These are phyloP conservation scores for Spilosoma lubricipeda DNA, from an alignment of 2,888 invertebrate species.

Conservation along the genomic window DNA sequence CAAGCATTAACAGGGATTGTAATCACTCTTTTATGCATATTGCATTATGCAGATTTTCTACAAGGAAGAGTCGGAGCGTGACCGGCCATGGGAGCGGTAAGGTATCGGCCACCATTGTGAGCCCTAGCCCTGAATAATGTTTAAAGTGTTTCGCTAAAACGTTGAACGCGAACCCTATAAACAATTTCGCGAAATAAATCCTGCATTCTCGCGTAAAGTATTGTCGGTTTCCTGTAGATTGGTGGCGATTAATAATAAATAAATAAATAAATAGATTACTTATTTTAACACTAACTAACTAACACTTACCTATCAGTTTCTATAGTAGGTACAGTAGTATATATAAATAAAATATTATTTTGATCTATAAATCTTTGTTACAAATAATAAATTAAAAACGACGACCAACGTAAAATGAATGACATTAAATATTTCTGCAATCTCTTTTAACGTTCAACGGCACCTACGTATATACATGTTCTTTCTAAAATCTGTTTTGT, in stretches of 20 bases:
- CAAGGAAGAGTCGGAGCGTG: constrained; percentile 75
- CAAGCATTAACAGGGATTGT: constrained; percentile 51
- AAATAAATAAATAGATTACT: no score
- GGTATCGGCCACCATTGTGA: constrained; percentile 63
- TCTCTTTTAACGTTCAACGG: no score
- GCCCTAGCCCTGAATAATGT: constrained; percentile 78
- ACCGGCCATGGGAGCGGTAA: constrained; percentile 70
- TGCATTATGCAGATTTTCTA: constrained; percentile 69
- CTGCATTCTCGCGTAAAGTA: constrained; percentile 58
- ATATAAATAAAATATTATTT: no score
- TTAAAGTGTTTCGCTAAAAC: constrained; percentile 67
- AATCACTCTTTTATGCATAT: constrained; percentile 66
- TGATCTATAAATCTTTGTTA: neutral
- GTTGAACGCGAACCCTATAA: constrained; percentile 70
- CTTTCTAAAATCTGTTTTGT: no score
- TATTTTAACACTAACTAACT: neutral
- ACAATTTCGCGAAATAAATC: constrained; percentile 81
- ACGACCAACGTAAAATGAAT: no score
- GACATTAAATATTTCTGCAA: no score
- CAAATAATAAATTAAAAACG: neutral
- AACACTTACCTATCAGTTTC: no score
- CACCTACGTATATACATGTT: no score
- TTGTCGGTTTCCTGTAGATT: constrained; percentile 47
- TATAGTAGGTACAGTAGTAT: neutral
- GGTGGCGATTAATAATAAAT: constrained; percentile 33